These are phyloP conservation scores for Aplysina aerophoba DNA, from an alignment of 37 sponge, comb jelly and placozoan genomes.

Conservation along the genomic window DNA sequence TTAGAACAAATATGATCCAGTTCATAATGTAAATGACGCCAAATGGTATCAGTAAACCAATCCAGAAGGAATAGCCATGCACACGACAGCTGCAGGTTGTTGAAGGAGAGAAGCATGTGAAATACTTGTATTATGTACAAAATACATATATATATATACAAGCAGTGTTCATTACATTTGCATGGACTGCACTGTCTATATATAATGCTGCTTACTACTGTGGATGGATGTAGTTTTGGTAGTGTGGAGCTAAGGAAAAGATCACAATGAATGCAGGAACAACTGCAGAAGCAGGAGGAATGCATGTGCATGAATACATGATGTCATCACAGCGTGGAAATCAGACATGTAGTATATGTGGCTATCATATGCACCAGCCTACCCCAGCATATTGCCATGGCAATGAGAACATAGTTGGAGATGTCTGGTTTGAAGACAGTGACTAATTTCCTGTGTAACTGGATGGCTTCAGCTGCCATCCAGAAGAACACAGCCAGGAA, in stretches of 20 bases:
- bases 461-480: slow-evolving; percentile 66
- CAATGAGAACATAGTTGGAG: slow-evolving; percentile 22
- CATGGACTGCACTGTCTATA: too few species aligned
- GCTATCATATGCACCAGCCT: too few species aligned
- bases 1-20: slow-evolving; percentile 48
- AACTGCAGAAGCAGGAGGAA: not conserved
- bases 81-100: slow-evolving; percentile 46
- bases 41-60: slow-evolving; percentile 48
- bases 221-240: not conserved
- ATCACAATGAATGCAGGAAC: slow-evolving; percentile 31
- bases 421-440: slow-evolving; percentile 25
- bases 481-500: slow-evolving; percentile 36
- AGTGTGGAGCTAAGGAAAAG: slow-evolving; percentile 7
- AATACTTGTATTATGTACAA: too few species aligned
- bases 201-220: too few species aligned
- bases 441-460: slow-evolving; percentile 45
- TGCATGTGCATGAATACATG: not conserved
- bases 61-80: slow-evolving; percentile 38
- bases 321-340: too few species aligned
- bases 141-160: too few species aligned
- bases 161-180: too few species aligned
- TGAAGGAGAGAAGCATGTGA: too few species aligned
- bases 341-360: too few species aligned
- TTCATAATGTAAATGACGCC: slow-evolving; percentile 45
- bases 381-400: slow-evolving; percentile 45